phyloP scores from a whole-genome alignment of 1,140 invertebrate genomes.

The Euwallacea similis region DNA sequence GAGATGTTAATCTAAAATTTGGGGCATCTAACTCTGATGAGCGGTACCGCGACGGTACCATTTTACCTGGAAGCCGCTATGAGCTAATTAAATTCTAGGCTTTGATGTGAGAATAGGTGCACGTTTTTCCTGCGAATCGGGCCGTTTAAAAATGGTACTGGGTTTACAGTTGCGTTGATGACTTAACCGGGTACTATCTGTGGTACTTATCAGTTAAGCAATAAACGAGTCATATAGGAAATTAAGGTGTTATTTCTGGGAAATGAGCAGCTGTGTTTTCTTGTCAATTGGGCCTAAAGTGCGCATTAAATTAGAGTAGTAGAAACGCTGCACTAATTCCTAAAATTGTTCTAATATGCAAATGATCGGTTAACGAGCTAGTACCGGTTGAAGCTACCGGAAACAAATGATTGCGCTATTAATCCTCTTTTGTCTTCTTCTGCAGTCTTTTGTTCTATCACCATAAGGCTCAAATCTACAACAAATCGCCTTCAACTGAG shows the following conservation, averaged over 20 bases:
- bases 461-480: too few relatives aligned
- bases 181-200: slow-evolving; percentile 2
- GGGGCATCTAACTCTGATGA: not conserved
- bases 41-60: not conserved
- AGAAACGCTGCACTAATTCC: slow-evolving; percentile 11
- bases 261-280: too few relatives aligned
- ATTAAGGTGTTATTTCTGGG: too few relatives aligned
- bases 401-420: not conserved
- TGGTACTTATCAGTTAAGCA: slow-evolving; percentile 1
- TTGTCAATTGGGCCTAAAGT: too few relatives aligned
- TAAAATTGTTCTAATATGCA: not conserved
- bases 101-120: not conserved
- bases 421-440: too few relatives aligned
- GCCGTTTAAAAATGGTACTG: slow-evolving; percentile 15
- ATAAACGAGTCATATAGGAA: too few relatives aligned
- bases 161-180: slow-evolving; percentile 8
- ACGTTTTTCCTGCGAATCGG: slow-evolving; percentile 23
- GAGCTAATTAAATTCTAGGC: slow-evolving; percentile 7
- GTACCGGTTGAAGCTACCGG: not conserved
- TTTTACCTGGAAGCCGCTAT: slow-evolving; percentile 1
- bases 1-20: not conserved
- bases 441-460: too few relatives aligned
- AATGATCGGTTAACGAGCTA: not conserved
- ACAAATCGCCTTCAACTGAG: not conserved
- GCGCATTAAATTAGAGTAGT: too few relatives aligned